A percentile compares a stretch with the other conserved stretches of the same genome.
These are phyloP conservation scores for Drosophila tropicalis DNA, from an alignment of 1,140 invertebrate genomes.

Conservation along the genomic window DNA sequence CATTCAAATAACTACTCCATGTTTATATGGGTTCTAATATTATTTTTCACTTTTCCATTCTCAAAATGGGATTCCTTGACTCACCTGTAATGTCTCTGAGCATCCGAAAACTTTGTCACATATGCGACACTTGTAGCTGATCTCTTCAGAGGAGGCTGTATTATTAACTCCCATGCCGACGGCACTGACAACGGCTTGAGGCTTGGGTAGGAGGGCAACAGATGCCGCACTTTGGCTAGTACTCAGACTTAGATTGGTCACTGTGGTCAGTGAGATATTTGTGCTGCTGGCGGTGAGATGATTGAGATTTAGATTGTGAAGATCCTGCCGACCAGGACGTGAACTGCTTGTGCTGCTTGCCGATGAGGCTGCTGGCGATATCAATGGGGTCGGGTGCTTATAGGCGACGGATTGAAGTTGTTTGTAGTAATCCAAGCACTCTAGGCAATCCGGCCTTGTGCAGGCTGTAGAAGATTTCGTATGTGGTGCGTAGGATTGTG, in stretches of 20 bases:
- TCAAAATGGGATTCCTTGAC: slow-evolving; percentile 8
- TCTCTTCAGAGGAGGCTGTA: slow-evolving; percentile 59
- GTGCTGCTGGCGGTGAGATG: slow-evolving; percentile 21
- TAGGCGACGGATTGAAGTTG: slow-evolving; percentile 46
- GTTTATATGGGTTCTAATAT: too few species aligned
- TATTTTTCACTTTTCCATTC: too few species aligned
- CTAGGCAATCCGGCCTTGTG: slow-evolving; percentile 58
- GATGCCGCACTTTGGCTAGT: slow-evolving; percentile 22
- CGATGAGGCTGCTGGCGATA: slow-evolving; percentile 67
- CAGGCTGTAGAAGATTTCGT: slow-evolving; percentile 35
- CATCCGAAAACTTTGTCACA: slow-evolving; percentile 83
- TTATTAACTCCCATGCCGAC: slow-evolving; percentile 29
- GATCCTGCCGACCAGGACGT: slow-evolving; percentile 29
- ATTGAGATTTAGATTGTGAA: slow-evolving; percentile 23
- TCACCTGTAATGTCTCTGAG: slow-evolving; percentile 79
- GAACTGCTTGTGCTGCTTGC: slow-evolving; percentile 62
- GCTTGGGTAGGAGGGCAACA: slow-evolving; percentile 19
- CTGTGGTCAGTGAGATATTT: slow-evolving; percentile 68
- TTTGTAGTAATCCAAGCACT: slow-evolving; percentile 71
- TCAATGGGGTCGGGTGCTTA: slow-evolving; percentile 45
- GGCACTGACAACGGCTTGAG: slow-evolving; percentile 20
- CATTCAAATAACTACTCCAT: too few species aligned
- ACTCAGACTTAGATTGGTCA: slow-evolving; percentile 66
- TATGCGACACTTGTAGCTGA: slow-evolving; percentile 78
- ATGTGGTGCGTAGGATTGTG: slow-evolving; percentile 19